Conservation (phyloP, 2,888 invertebrate genomes). For the Tenthredo amoena region DNA sequence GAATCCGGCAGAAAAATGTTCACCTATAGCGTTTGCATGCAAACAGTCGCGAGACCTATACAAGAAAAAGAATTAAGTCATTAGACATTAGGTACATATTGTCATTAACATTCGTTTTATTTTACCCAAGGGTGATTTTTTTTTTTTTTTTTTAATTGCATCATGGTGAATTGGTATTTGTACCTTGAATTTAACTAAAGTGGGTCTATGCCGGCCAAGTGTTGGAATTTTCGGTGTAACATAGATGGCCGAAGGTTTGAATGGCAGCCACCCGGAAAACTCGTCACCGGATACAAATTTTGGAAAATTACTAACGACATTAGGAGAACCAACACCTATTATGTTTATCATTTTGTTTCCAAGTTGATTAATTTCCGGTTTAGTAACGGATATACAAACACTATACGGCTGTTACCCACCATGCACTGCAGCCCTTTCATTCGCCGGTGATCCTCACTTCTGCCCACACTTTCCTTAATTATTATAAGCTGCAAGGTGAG, state of each 20-base stretch:
- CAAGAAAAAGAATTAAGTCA: not conserved
- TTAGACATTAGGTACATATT: not conserved
- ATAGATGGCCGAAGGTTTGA: not conserved
- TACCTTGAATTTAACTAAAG: not conserved
- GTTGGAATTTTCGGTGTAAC: not conserved
- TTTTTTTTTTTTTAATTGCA: not conserved
- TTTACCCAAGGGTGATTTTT: not conserved
- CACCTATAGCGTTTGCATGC: not conserved
- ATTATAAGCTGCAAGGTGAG: conserved; percentile 12
- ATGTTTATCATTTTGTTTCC: conserved; percentile 57
- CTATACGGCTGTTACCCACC: conserved; percentile 11
- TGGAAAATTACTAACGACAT: conserved; percentile 46
- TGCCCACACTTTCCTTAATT: conserved; percentile 46
- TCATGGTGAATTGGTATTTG: not conserved
- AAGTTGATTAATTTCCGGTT: conserved; percentile 71
- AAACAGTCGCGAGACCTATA: not conserved
- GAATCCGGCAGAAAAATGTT: not conserved
- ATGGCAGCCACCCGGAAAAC: conserved; percentile 29
- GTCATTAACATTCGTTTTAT: not conserved
- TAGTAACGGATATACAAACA: conserved; percentile 60
- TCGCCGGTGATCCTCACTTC: conserved; percentile 13
- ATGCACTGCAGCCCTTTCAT: not conserved
- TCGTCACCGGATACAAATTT: conserved; percentile 48
- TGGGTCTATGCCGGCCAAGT: not conserved
- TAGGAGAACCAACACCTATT: conserved; percentile 49